A percentile compares a stretch with the other conserved stretches of the same genome.
Conservation (phyloP, 2,797 vertebrate genomes). For the Artibeus lituratus region DNA sequence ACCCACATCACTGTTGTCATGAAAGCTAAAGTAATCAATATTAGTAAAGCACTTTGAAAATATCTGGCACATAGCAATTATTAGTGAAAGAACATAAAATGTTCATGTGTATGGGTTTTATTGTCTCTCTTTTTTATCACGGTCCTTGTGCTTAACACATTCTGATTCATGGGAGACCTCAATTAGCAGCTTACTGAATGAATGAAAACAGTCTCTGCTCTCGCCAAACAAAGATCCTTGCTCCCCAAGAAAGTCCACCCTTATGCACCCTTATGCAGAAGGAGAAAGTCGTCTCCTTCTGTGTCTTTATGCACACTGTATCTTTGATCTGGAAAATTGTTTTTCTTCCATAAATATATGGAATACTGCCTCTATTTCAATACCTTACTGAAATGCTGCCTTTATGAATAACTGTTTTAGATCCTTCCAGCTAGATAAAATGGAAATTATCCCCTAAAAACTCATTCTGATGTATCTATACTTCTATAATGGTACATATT, state of each 20-base stretch:
- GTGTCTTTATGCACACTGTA: background rate
- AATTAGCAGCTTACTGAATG: background rate
- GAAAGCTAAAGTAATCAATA: background rate
- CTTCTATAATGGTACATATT: background rate
- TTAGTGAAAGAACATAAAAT: background rate
- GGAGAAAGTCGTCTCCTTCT: no score
- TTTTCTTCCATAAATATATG: background rate
- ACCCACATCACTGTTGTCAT: background rate
- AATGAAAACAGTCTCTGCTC: background rate
- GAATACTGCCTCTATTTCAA: background rate
- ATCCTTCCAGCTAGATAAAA: background rate
- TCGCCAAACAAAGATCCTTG: background rate
- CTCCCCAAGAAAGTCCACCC: background rate
- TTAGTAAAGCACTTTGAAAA: background rate
- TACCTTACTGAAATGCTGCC: background rate
- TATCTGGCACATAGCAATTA: background rate
- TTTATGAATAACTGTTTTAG: background rate
- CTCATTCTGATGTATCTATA: background rate
- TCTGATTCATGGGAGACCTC: background rate
- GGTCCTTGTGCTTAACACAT: background rate
- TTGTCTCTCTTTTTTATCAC: background rate
- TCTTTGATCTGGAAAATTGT: background rate
- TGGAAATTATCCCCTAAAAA: background rate
- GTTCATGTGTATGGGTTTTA: background rate
- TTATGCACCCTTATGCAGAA: no score